Evolutionary conservation across 2,113 vertebrate genomes (phyloP), one percentile per base, ranked within the genome.

Genomic region (Sigmodon hispidus): DNA sequence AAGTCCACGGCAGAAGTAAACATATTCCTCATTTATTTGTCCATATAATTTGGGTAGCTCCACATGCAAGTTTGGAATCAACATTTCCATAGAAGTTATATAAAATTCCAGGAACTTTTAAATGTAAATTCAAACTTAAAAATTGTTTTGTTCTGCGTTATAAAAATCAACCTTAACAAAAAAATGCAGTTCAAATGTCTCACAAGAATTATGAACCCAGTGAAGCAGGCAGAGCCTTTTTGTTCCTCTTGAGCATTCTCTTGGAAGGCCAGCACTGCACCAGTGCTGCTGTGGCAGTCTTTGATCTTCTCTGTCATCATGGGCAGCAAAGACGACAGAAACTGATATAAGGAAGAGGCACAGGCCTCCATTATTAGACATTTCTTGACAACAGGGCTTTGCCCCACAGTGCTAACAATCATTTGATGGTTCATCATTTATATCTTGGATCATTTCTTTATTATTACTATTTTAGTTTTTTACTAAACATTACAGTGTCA

Each of bases 101-200:
- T 21, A 34, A 69, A 93, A 5, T 50, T 91, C 72, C 73, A 48
- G 6, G 48, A 24, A 22, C 77, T 43, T 91, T 89, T 57, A 7
- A 72, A 87, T 80, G 40, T 19, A 90, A 88, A 81, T 83, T 36
- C 29, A 52, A 93, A 76, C 31, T 43, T 43, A 61, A 73, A 52
- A 84, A 31, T 4, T 3, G 45, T 77, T 75, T 72, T 70, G 17
- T 63, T 89, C 17, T 75, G 9, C 22, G 26, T 89, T 63, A 89
- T 69, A 86, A 91, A 96, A 69, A 61, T 86, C 36, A 65, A 0
- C 13, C 83, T 94, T 69, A 83, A 63, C 52, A 31, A 85, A 83
- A 69, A 90, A 81, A 40, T 1, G 50, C 59, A 90, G 50, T 61
- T 26, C 6, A 45, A 50, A 52, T 5, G 76, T 59, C 59, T 59